phyloP scores from a whole-genome alignment of 2,888 invertebrate species.

The Oscheius onirici region DNA sequence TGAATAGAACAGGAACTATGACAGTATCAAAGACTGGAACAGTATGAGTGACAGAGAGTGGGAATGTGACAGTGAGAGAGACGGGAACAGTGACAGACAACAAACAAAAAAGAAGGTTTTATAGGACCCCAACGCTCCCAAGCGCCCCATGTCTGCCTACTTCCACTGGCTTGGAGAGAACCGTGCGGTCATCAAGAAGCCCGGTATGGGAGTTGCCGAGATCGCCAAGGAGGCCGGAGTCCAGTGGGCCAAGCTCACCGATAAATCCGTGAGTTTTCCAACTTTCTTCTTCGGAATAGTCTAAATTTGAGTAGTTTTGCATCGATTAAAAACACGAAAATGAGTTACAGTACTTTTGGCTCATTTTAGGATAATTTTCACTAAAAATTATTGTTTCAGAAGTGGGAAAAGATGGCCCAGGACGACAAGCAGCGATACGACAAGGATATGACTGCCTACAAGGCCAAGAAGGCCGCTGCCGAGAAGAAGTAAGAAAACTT shows the following conservation, averaged over 20 bases:
- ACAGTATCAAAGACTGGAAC: too few species aligned
- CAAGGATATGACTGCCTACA: conserved; percentile 88
- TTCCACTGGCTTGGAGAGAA: neutral
- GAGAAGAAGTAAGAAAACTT: too few species aligned
- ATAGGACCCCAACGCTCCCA: neutral
- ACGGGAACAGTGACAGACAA: neutral
- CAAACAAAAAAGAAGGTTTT: neutral
- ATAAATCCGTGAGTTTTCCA: conserved; percentile 1
- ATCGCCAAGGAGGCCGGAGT: neutral
- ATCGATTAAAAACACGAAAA: too few species aligned
- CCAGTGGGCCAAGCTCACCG: neutral
- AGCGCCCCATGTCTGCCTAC: neutral
- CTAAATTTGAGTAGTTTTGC: too few species aligned
- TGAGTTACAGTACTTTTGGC: too few species aligned
- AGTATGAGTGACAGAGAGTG: neutral
- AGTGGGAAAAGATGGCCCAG: conserved; percentile 88
- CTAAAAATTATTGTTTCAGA: conserved; percentile 77
- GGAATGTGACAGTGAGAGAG: neutral
- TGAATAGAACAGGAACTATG: too few species aligned
- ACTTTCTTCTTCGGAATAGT: neutral
- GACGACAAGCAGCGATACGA: conserved; percentile 88
- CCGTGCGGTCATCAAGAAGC: neutral
- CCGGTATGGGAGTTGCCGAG: neutral
- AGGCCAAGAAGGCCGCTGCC: conserved; percentile 65
- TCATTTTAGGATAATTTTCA: too few species aligned